Evolutionary conservation across 2,888 invertebrate genomes (phyloP).

Genomic region (Subacronicta megacephala): DNA sequence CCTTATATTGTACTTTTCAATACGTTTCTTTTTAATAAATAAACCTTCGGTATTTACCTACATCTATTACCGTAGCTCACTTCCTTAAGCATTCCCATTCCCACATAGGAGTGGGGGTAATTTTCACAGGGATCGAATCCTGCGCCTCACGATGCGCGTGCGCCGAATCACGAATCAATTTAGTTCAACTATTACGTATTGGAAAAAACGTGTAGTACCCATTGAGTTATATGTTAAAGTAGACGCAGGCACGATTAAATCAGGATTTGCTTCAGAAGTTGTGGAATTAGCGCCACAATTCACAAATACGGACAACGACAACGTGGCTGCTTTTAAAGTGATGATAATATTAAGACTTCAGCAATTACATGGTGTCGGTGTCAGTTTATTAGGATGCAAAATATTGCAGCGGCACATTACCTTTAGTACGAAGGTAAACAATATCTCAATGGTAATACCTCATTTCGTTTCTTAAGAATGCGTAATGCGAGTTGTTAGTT

Average conservation of each 20-base stretch:
- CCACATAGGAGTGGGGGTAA: constrained; percentile 54
- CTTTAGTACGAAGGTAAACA: no score
- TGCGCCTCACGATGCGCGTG: constrained; percentile 75
- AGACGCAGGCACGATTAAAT: no score
- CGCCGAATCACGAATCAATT: constrained; percentile 77
- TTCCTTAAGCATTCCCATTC: constrained; percentile 43
- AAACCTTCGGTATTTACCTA: neutral
- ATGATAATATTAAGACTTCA: no score
- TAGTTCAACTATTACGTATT: constrained; percentile 54
- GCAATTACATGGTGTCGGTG: no score
- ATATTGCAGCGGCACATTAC: no score
- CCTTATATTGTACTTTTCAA: no score
- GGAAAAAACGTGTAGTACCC: constrained; percentile 40
- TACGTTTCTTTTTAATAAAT: no score
- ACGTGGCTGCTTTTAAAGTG: no score
- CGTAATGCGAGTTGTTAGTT: constrained; percentile 19
- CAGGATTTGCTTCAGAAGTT: neutral
- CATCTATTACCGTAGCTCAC: constrained; percentile 5
- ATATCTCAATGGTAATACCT: constrained; percentile 19
- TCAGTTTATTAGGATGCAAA: no score
- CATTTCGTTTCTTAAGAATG: constrained; percentile 27
- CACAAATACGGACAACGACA: no score
- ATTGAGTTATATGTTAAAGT: no score
- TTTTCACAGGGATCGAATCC: constrained; percentile 71
- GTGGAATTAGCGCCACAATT: neutral